A percentile compares a stretch with the other conserved stretches of the same genome.
phyloP scores from a whole-genome alignment of 2,797 vertebrate species.

The Triplophysa yarkandensis region DNA sequence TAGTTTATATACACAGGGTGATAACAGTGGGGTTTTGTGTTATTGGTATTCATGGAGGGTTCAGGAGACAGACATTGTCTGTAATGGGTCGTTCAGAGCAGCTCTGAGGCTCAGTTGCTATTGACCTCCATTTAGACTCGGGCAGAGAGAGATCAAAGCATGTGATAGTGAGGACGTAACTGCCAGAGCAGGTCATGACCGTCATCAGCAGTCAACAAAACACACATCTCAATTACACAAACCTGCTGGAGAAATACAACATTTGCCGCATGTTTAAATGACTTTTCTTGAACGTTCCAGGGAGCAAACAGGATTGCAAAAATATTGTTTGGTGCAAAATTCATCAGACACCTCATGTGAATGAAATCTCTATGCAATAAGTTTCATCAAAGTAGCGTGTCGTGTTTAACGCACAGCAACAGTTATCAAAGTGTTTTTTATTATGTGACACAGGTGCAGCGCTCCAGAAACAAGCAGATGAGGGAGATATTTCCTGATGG shows the following conservation, averaged over 20 bases:
- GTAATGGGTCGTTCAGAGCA: slow-evolving; percentile 62
- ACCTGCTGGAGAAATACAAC: background rate
- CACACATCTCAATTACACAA: slow-evolving; percentile 57
- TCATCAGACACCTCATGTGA: no score
- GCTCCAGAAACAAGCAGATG: slow-evolving; percentile 95
- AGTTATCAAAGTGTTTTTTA: background rate
- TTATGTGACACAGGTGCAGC: slow-evolving; percentile 82
- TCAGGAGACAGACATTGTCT: slow-evolving; percentile 54
- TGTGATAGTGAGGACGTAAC: slow-evolving; percentile 67
- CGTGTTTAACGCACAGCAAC: background rate
- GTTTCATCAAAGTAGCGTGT: background rate
- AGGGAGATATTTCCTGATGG: slow-evolving; percentile 95
- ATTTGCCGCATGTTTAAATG: background rate
- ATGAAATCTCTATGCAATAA: no score
- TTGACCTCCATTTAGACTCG: slow-evolving; percentile 75
- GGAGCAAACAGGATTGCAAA: background rate
- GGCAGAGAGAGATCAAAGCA: slow-evolving; percentile 67
- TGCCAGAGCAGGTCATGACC: slow-evolving; percentile 63
- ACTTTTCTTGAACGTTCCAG: background rate
- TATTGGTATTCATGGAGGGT: slow-evolving; percentile 46
- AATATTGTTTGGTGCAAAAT: background rate
- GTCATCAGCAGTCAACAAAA: slow-evolving; percentile 62
- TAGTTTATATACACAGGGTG: background rate
- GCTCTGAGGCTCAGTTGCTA: slow-evolving; percentile 52
- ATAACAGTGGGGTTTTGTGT: slow-evolving; percentile 26